Evolutionary conservation across 1,140 invertebrate genomes (phyloP).

Genomic region (Pachypeltis micranthus): DNA sequence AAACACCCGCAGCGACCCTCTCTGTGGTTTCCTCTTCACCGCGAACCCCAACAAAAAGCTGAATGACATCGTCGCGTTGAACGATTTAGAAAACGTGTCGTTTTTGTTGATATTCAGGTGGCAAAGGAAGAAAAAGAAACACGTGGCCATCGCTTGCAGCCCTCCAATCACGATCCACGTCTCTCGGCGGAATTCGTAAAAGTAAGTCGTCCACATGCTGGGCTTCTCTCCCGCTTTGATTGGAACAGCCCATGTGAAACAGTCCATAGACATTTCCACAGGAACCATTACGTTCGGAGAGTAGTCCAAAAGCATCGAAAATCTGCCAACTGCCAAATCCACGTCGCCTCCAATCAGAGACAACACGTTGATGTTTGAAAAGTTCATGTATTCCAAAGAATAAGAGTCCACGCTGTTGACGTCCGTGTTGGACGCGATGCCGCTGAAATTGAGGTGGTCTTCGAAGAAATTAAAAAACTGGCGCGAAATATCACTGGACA

Average conservation of each 20-base stretch:
- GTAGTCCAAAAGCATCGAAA: conserved; percentile 25
- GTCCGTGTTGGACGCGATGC: conserved; percentile 17
- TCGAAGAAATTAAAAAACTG: conserved; percentile 25
- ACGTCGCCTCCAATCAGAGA: conserved; percentile 19
- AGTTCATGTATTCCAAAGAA: conserved; percentile 22
- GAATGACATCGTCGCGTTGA: conserved; percentile 12
- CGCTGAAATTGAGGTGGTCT: conserved; percentile 26
- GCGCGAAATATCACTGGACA: conserved; percentile 18
- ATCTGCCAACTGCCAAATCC: conserved; percentile 26
- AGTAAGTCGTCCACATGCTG: conserved; percentile 27
- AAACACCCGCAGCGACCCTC: conserved; percentile 20
- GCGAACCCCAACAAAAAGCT: conserved; percentile 23
- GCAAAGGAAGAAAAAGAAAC: neutral
- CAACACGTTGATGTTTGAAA: conserved; percentile 17
- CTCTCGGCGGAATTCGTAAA: conserved; percentile 22
- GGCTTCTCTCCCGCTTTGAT: conserved; percentile 24
- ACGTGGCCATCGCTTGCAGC: conserved; percentile 1
- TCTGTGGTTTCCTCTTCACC: conserved; percentile 19
- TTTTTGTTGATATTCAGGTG: neutral
- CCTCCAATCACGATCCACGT: neutral
- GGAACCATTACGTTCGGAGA: conserved; percentile 21
- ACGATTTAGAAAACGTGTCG: neutral
- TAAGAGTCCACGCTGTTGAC: conserved; percentile 19
- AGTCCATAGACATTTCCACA: conserved; percentile 27
- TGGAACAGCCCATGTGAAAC: conserved; percentile 30